phyloP scores from a whole-genome alignment of 2,113 vertebrate species.

The Campylomormyrus tamandua region DNA sequence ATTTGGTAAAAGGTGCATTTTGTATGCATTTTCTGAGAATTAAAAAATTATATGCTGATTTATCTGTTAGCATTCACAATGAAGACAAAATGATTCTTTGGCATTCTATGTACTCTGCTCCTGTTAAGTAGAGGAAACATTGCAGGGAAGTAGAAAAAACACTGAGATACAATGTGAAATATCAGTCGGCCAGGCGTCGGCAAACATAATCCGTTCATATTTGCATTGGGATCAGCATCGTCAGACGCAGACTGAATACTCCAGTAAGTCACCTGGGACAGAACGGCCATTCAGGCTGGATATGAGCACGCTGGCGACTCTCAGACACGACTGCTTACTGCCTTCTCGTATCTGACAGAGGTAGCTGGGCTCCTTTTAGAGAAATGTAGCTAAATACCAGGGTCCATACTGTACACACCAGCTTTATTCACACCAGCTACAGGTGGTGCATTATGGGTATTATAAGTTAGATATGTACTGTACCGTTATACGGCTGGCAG shows the following conservation, averaged over 20 bases:
- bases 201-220: neutral
- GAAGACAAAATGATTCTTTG: neutral
- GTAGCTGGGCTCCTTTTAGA: neutral
- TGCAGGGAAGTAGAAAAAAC: neutral
- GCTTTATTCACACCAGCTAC: too few relatives aligned
- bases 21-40: neutral
- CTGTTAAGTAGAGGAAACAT: neutral
- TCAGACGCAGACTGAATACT: neutral
- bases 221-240: neutral
- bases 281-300: neutral
- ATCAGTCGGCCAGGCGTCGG: too few relatives aligned
- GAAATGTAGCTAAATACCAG: neutral
- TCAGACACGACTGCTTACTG: neutral
- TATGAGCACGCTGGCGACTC: neutral
- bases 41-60: neutral
- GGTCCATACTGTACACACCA: too few relatives aligned
- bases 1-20: neutral
- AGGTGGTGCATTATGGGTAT: too few relatives aligned
- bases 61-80: neutral
- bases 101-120: neutral
- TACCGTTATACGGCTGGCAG: too few relatives aligned
- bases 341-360: neutral
- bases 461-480: too few relatives aligned
- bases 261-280: neutral
- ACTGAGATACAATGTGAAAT: too few relatives aligned